Base-by-base conservation (phyloP, 2,888 invertebrate genomes). In the Chaetoderma sp. region DNA sequence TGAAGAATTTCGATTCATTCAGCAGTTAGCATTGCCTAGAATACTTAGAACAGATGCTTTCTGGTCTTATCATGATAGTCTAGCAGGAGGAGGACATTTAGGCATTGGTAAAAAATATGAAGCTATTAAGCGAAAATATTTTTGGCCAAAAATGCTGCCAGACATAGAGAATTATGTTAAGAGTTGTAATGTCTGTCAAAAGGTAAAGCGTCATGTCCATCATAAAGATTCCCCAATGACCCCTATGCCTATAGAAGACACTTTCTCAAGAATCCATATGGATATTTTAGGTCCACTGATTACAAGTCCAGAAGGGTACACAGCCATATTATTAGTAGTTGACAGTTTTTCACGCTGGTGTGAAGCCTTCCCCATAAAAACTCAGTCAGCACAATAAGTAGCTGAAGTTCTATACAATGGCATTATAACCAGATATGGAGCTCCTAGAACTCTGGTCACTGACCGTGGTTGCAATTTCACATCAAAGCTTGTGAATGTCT, bases 171-270 rank as follows among this genome's bases (percentile, higher is more conserved):
- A 65, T 23, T 69, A 63, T 49, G 42, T 72, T 0, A 65, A 57
- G 30, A 63, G 69, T 28, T 74, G 72, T 65, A 60, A 70, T 13
- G 63, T 21, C 8, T 74, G 74, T 52, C 70, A 72, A 63, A 47
- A 56, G 25, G 52, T 58, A 10, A 74, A 71, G 36, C 18, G 61
- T 16, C 49, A 67, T 27, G 23, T 56, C 16, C 36, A 65, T 42
- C 32, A 63, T 13, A 39, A 28, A n/a, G 47, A 52, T 25, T 60
- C 52, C 5, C 70, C 66, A 32, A 21, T 68, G 16, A 62, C 62
- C n/a, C 62, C 61, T 18, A 59, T 67, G 18, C 71, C 69, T 10
- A 60, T 63, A 3, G 61, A 45, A 25, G 60, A 45, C 21, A 27
- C 33, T 3, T 68, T 72, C 54, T 39, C 50, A 27, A 28, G 62